Conservation (phyloP, 37 sponge, comb jelly and placozoan genomes). For the Cladorhizidae sp. region DNA sequence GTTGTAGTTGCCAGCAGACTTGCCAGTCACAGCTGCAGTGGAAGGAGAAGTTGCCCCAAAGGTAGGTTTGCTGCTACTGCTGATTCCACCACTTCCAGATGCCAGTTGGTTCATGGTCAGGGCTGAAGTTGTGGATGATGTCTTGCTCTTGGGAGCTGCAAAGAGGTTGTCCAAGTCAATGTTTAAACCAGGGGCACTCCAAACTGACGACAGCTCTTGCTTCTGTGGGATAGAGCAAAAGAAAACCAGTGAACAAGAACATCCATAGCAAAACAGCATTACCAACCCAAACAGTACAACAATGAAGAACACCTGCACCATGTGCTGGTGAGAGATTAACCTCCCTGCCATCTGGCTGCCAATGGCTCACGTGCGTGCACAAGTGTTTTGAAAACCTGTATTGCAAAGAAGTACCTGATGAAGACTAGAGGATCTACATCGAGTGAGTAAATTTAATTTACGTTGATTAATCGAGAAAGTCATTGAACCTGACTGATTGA, state of each 20-base stretch:
- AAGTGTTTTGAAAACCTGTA: too few relatives aligned
- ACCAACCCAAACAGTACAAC: not conserved
- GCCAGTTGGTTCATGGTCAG: slow-evolving; percentile 80
- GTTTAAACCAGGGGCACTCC: slow-evolving; percentile 59
- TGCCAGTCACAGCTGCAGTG: not conserved
- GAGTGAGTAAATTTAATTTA: too few relatives aligned
- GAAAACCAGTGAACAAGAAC: not conserved
- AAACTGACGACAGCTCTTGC: slow-evolving; percentile 24
- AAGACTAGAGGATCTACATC: too few relatives aligned
- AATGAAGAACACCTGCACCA: not conserved
- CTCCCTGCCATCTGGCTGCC: too few relatives aligned
- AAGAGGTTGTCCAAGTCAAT: slow-evolving; percentile 81
- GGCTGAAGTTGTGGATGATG: not conserved
- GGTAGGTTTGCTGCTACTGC: not conserved
- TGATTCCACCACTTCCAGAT: not conserved
- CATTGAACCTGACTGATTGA: too few relatives aligned
- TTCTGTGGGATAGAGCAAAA: not conserved
- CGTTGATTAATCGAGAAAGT: too few relatives aligned
- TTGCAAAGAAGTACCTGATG: too few relatives aligned
- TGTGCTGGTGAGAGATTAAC: too few relatives aligned
- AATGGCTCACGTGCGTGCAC: too few relatives aligned
- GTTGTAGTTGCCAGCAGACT: slow-evolving; percentile 42
- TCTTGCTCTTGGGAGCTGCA: slow-evolving; percentile 16
- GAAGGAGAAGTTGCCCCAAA: not conserved
- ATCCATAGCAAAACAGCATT: not conserved